Conservation (phyloP, 2,797 vertebrate species). For the Acanthurus tractus region DNA sequence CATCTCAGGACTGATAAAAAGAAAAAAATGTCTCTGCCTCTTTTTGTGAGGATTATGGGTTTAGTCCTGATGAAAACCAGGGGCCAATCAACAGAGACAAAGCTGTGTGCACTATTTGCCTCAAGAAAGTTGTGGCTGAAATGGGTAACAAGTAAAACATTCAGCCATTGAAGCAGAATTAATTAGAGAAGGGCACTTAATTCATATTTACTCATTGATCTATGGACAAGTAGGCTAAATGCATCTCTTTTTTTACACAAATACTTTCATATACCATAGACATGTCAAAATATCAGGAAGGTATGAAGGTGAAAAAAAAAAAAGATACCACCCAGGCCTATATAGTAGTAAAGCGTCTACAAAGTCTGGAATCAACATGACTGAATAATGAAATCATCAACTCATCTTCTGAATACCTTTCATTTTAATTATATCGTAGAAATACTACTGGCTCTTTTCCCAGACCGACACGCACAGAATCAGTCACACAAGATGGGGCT, state of each 20-base stretch:
- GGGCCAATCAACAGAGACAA: neutral
- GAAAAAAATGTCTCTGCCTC: no score
- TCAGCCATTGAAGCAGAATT: no score
- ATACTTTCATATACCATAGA: no score
- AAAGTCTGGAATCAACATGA: constrained; percentile 36
- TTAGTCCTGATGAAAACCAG: neutral
- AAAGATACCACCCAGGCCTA: no score
- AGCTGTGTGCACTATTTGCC: neutral
- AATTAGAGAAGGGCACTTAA: no score
- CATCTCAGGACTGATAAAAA: neutral
- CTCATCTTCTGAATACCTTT: constrained; percentile 70
- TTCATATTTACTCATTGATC: no score
- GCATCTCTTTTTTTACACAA: no score
- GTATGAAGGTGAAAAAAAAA: no score
- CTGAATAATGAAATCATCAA: constrained; percentile 66
- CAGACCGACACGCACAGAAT: constrained; percentile 69
- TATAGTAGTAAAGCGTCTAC: constrained; percentile 4
- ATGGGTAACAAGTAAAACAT: no score
- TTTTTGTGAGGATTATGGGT: neutral
- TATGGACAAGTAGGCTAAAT: no score
- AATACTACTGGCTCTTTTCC: constrained; percentile 68
- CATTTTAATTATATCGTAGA: constrained; percentile 75
- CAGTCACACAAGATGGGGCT: constrained; percentile 78
- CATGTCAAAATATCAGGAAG: no score
- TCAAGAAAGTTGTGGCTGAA: neutral